phyloP scores from a whole-genome alignment of 1,140 invertebrate species.

The Zaprionus capensis region DNA sequence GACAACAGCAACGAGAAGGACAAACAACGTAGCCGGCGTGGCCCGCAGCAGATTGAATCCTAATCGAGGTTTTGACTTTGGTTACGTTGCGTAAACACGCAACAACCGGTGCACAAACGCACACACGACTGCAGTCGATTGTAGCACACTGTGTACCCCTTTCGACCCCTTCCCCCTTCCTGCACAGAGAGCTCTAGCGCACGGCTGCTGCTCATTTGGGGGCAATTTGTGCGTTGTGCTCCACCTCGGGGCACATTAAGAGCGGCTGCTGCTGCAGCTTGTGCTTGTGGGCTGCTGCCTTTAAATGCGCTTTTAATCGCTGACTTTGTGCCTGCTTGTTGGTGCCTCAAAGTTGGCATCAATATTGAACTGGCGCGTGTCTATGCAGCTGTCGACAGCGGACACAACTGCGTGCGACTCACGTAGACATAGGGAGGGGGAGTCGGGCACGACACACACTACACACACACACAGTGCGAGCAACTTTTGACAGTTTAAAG shows the following conservation, averaged over 20 bases:
- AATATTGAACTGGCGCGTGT: conserved; percentile 73
- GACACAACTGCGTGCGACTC: conserved; percentile 49
- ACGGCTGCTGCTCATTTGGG: conserved; percentile 58
- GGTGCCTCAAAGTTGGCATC: conserved; percentile 62
- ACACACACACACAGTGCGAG: conserved; percentile 1
- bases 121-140: conserved; percentile 63
- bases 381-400: conserved; percentile 70
- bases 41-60: conserved; percentile 79
- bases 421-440: conserved; percentile 45
- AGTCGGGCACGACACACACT: neutral
- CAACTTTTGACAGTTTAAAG: conserved; percentile 77
- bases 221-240: conserved; percentile 49
- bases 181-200: neutral
- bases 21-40: conserved; percentile 64
- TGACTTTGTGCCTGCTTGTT: conserved; percentile 28
- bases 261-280: conserved; percentile 40
- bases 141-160: conserved; percentile 51
- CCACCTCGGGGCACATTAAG: conserved; percentile 23
- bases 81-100: conserved; percentile 82
- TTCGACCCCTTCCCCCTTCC: too few species aligned
- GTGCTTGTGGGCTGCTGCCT: conserved; percentile 23
- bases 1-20: conserved; percentile 50
- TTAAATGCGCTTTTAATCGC: conserved; percentile 79
- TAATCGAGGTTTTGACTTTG: conserved; percentile 83
- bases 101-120: conserved; percentile 59